phyloP scores from a whole-genome alignment of 2,797 vertebrate genomes.

The Fringilla coelebs region DNA sequence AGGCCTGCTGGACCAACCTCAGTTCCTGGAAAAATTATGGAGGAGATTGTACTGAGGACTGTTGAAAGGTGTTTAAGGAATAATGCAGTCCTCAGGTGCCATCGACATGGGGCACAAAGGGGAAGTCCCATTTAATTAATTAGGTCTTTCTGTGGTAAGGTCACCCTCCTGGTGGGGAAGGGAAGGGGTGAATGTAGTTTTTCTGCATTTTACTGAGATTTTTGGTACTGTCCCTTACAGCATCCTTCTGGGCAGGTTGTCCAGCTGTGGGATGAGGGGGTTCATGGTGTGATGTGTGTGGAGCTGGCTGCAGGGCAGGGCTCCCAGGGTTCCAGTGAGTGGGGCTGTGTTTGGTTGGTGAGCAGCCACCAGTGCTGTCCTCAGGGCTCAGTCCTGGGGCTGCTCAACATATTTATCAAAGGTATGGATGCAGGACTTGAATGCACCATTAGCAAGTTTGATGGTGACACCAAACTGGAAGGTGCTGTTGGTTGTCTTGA shows the following conservation, averaged over 20 bases:
- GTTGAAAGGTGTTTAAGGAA: background rate
- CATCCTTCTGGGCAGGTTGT: background rate
- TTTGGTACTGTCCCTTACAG: background rate
- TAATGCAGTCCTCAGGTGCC: background rate
- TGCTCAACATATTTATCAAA: background rate
- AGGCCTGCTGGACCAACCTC: background rate
- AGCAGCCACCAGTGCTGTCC: background rate
- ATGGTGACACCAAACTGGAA: background rate
- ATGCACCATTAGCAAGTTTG: background rate
- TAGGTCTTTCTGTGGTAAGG: background rate
- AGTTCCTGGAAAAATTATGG: background rate
- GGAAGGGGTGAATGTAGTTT: background rate
- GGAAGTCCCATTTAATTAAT: no score
- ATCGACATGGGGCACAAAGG: fast-evolving
- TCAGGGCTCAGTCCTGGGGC: background rate
- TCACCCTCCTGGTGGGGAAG: background rate
- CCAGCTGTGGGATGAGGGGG: background rate
- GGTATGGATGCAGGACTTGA: background rate
- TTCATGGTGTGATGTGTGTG: background rate
- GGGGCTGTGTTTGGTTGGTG: background rate
- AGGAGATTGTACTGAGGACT: background rate
- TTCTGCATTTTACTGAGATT: background rate
- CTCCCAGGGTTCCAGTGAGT: background rate
- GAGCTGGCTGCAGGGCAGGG: background rate
- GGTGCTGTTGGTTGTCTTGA: background rate